Evolutionary conservation across 2,888 invertebrate species (phyloP).

Genomic region (Tinea pellionella): DNA sequence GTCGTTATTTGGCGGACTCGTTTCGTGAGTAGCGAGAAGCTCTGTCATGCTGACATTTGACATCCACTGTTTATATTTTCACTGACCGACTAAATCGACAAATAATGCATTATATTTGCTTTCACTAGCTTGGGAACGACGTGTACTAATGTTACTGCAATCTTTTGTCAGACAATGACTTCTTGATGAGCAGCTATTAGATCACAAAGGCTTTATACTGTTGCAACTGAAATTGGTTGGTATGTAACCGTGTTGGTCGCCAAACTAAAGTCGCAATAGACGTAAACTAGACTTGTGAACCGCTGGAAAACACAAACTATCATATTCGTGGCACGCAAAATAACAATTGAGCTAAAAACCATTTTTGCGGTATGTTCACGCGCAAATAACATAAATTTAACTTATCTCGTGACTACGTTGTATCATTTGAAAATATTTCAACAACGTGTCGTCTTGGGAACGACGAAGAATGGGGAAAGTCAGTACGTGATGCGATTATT

Average conservation of each 20-base stretch:
- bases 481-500: neutral
- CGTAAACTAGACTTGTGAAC: neutral
- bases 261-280: neutral
- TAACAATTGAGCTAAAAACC: neutral
- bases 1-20: neutral
- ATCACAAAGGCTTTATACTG: conserved; percentile 14
- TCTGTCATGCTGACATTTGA: conserved; percentile 15
- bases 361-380: neutral
- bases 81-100: conserved; percentile 20
- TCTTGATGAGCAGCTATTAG: conserved; percentile 14
- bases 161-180: conserved; percentile 1
- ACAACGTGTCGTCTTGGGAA: conserved; percentile 10
- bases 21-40: neutral
- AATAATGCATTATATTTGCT: conserved; percentile 18
- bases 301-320: neutral
- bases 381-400: conserved; percentile 6
- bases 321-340: conserved; percentile 8
- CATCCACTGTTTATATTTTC: conserved; percentile 17
- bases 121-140: conserved; percentile 21
- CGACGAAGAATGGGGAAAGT: conserved; percentile 7
- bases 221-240: neutral
- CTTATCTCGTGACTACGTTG: conserved; percentile 14
- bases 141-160: conserved; percentile 8
- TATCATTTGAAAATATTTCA: conserved; percentile 13
- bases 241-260: neutral